Percentiles rank a stretch among this genome's conserved stretches.
These are phyloP conservation scores for Cephus sareptanus DNA, from an alignment of 2,888 invertebrate species.

Conservation along the genomic window DNA sequence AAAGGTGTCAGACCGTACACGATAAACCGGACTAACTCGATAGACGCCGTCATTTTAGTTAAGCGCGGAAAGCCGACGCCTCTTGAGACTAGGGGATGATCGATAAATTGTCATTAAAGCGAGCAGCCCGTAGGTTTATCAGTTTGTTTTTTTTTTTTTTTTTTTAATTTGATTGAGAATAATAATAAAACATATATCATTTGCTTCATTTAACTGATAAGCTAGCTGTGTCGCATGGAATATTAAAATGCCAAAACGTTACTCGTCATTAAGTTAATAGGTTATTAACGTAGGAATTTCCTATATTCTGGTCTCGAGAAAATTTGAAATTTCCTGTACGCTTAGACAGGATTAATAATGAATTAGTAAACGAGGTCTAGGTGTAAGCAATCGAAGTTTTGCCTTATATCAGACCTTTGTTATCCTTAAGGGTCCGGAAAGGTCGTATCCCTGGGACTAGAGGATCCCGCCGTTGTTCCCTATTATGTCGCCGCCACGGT, in stretches of 20 bases:
- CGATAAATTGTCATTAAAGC: neutral
- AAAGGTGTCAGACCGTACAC: constrained; percentile 8
- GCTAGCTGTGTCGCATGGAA: neutral
- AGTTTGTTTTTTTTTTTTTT: too few species aligned
- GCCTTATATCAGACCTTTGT: constrained; percentile 24
- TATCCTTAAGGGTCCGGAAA: constrained; percentile 4
- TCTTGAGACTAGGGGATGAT: neutral
- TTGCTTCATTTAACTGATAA: neutral
- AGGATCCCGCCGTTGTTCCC: constrained; percentile 15
- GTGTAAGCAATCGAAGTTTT: constrained; percentile 27
- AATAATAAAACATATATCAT: too few species aligned
- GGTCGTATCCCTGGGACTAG: constrained; percentile 22
- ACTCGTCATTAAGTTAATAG: neutral
- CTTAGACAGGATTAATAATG: neutral
- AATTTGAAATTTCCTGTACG: neutral
- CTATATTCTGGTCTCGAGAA: neutral
- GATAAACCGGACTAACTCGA: constrained; percentile 3
- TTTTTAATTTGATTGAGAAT: too few species aligned
- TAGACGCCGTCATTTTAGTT: neutral
- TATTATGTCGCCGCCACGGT: constrained; percentile 52
- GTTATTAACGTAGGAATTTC: neutral
- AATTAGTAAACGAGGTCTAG: constrained; percentile 3
- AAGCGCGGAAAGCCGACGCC: neutral
- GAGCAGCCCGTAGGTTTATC: neutral
- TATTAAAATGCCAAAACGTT: neutral